Percentiles rank a stretch among this genome's conserved stretches.
Evolutionary conservation across 2,797 vertebrate species (phyloP).

Genomic region (Characodon lateralis): DNA sequence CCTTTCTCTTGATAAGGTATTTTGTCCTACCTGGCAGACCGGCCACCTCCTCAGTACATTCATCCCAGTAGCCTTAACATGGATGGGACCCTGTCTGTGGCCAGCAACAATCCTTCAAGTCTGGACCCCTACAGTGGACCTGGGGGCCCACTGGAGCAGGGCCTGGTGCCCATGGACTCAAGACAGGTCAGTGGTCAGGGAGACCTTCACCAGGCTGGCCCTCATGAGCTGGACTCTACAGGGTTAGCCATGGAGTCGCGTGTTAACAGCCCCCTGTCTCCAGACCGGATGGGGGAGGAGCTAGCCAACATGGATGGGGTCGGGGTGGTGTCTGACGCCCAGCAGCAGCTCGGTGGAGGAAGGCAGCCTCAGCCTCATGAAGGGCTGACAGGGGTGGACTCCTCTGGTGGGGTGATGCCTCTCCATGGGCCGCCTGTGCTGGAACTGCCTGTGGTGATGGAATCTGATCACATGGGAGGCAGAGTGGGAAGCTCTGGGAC

Average conservation of each 20-base stretch:
- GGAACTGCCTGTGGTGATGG: constrained; percentile 95
- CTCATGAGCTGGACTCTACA: constrained; percentile 90
- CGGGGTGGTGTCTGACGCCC: constrained; percentile 79
- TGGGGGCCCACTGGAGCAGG: constrained; percentile 88
- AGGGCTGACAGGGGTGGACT: constrained; percentile 84
- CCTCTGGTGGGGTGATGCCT: constrained; percentile 87
- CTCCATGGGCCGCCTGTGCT: constrained; percentile 87
- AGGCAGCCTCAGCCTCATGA: constrained; percentile 87
- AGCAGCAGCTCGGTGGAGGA: constrained; percentile 80
- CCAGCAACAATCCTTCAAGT: constrained; percentile 87
- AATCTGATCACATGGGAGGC: constrained; percentile 87
- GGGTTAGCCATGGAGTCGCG: constrained; percentile 91
- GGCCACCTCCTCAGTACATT: constrained; percentile 97
- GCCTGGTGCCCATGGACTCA: constrained; percentile 92
- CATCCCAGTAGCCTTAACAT: constrained; percentile 94
- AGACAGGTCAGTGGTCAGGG: constrained; percentile 83
- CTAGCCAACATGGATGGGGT: constrained; percentile 89
- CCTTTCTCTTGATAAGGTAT: constrained; percentile 83
- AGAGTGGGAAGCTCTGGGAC: constrained; percentile 74
- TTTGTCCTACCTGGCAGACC: constrained; percentile 96
- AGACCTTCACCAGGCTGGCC: constrained; percentile 87
- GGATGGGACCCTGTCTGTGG: constrained; percentile 88
- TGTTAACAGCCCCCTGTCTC: constrained; percentile 95
- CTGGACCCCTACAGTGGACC: constrained; percentile 91
- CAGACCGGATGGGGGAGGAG: constrained; percentile 92